Evolutionary conservation across 1,140 invertebrate genomes (phyloP).

Genomic region (Orius insidiosus): DNA sequence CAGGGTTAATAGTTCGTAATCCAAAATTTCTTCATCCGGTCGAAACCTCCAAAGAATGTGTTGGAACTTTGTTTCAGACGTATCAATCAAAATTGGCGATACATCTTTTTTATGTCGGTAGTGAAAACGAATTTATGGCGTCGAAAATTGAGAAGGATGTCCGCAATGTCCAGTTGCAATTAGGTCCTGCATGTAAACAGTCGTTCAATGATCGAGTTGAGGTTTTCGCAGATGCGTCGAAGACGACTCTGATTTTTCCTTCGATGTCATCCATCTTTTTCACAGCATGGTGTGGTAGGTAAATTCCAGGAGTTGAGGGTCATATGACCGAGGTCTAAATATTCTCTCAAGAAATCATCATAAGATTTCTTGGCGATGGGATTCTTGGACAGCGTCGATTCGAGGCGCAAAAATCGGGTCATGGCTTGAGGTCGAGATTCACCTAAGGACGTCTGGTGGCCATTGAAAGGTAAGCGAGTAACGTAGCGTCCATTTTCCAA

Average conservation of each 20-base stretch:
- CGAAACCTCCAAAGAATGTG: neutral
- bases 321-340: conserved; percentile 3
- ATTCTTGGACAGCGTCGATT: neutral
- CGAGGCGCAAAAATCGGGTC: neutral
- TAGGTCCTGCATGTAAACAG: neutral
- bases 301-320: neutral
- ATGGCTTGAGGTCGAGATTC: neutral
- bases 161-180: neutral
- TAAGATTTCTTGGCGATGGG: neutral
- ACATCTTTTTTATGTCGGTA: conserved; percentile 1
- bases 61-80: neutral
- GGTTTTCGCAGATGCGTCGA: conserved; percentile 25
- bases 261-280: conserved; percentile 14
- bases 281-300: conserved; percentile 22
- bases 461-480: neutral
- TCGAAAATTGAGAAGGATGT: conserved; percentile 1
- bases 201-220: conserved; percentile 26
- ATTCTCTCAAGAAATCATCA: conserved; percentile 5
- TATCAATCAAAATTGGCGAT: neutral
- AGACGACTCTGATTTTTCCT: conserved; percentile 24
- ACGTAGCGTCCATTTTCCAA: neutral
- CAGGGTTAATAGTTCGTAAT: conserved; percentile 3
- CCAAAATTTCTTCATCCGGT: neutral
- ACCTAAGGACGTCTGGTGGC: neutral
- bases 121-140: conserved; percentile 2